Percentiles rank a stretch among this genome's conserved stretches.
Evolutionary conservation across 1,140 invertebrate genomes (phyloP).

Genomic region (Streblospio benedicti): DNA sequence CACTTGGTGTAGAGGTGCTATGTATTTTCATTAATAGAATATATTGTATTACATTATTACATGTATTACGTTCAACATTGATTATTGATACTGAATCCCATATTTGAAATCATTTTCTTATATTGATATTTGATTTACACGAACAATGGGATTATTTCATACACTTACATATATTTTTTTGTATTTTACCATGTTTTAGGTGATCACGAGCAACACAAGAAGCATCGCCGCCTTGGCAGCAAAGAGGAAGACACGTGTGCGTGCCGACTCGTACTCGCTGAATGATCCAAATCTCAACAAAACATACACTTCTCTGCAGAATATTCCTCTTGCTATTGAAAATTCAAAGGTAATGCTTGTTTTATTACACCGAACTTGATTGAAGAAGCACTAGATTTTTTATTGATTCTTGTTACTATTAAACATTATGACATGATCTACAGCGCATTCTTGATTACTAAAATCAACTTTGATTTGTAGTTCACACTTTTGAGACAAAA

Average conservation of each 20-base stretch:
- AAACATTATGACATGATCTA: too few relatives aligned
- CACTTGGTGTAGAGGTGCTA: background rate
- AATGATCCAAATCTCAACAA: constrained; percentile 15
- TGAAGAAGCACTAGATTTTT: too few relatives aligned
- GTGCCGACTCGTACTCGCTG: constrained; percentile 9
- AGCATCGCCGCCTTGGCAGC: constrained; percentile 43
- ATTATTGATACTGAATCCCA: background rate
- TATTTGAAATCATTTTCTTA: too few relatives aligned
- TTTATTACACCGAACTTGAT: too few relatives aligned
- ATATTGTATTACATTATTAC: background rate
- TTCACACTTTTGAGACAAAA: too few relatives aligned
- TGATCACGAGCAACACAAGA: constrained; percentile 35
- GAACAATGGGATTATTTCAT: background rate
- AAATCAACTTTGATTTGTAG: too few relatives aligned
- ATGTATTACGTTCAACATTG: background rate
- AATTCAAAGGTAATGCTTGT: too few relatives aligned
- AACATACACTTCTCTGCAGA: constrained; percentile 24
- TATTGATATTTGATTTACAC: too few relatives aligned
- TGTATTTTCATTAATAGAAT: background rate
- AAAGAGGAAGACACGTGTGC: constrained; percentile 22
- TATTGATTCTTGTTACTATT: too few relatives aligned
- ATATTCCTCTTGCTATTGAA: too few relatives aligned
- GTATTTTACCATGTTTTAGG: constrained; percentile 4
- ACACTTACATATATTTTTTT: too few relatives aligned
- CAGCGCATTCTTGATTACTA: too few relatives aligned